Evolutionary conservation across 2,888 invertebrate species (phyloP).

Genomic region (Diplolepis rosae): DNA sequence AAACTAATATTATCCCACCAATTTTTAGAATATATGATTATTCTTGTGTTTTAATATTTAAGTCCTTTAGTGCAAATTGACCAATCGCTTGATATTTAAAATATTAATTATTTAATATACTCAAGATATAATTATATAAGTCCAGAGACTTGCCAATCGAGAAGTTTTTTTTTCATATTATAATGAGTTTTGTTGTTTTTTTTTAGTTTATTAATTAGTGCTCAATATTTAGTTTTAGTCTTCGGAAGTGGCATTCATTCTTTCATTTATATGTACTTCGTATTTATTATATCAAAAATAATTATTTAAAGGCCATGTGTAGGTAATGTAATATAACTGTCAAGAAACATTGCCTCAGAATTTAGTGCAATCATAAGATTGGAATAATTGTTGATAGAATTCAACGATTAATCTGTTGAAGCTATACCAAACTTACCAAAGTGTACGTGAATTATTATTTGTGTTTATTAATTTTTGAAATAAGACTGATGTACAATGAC

Average conservation of each 20-base stretch:
- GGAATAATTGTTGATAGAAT: constrained; percentile 23
- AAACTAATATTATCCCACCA: not conserved
- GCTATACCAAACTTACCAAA: constrained; percentile 21
- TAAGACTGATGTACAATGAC: constrained; percentile 24
- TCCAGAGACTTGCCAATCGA: constrained; percentile 55
- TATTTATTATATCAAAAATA: constrained; percentile 34
- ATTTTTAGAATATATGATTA: not conserved
- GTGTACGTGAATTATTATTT: constrained; percentile 29
- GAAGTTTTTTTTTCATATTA: constrained; percentile 1
- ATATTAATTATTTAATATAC: constrained; percentile 57
- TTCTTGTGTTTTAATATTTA: not conserved
- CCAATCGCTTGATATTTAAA: not conserved
- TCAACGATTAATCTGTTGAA: constrained; percentile 7
- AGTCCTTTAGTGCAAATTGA: not conserved
- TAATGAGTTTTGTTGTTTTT: constrained; percentile 3
- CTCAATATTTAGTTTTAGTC: constrained; percentile 27
- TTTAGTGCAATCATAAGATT: constrained; percentile 28
- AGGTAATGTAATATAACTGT: constrained; percentile 35
- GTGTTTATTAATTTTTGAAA: constrained; percentile 14
- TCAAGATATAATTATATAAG: constrained; percentile 53
- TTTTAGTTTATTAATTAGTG: constrained; percentile 22
- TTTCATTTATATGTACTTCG: constrained; percentile 29
- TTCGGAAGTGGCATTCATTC: constrained; percentile 21
- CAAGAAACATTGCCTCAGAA: constrained; percentile 29
- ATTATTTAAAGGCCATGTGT: constrained; percentile 33